phyloP scores from a whole-genome alignment of 1,140 invertebrate species.

The Steinernema khuongi region DNA sequence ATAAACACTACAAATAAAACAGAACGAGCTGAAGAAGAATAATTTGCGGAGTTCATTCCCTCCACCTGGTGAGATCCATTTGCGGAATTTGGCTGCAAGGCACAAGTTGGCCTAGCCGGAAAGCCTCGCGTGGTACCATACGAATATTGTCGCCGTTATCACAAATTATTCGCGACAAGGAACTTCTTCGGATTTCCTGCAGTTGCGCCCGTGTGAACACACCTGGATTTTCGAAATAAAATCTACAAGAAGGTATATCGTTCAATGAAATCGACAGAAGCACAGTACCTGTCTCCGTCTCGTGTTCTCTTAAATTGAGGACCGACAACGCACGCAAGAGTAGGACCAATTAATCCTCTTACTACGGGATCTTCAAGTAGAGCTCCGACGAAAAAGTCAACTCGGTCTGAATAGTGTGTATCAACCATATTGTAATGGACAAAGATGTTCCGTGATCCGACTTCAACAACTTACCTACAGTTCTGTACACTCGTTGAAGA shows the following conservation, averaged over 20 bases:
- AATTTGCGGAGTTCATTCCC: constrained; percentile 39
- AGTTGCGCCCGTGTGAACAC: constrained; percentile 69
- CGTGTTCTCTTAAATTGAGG: constrained; percentile 75
- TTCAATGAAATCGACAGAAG: not conserved
- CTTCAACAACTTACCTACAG: constrained; percentile 19
- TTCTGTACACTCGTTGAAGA: constrained; percentile 45
- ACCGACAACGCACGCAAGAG: constrained; percentile 87
- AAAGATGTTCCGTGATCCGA: not conserved
- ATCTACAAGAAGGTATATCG: constrained; percentile 31
- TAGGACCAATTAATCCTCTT: constrained; percentile 64
- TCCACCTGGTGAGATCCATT: constrained; percentile 56
- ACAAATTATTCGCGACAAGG: constrained; percentile 81
- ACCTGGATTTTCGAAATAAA: constrained; percentile 53
- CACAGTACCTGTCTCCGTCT: constrained; percentile 64
- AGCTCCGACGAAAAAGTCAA: constrained; percentile 57
- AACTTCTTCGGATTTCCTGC: constrained; percentile 79
- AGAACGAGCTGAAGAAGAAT: not conserved
- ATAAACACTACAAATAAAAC: not conserved
- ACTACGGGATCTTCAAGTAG: constrained; percentile 55
- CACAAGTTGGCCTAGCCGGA: constrained; percentile 57
- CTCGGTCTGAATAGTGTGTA: constrained; percentile 44
- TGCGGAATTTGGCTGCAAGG: constrained; percentile 54
- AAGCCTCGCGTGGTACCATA: constrained; percentile 65
- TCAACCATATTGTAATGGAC: too few relatives aligned
- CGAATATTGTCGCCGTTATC: constrained; percentile 73